Conservation (phyloP, 2,113 vertebrate genomes). For the Gracilinanus agilis region DNA sequence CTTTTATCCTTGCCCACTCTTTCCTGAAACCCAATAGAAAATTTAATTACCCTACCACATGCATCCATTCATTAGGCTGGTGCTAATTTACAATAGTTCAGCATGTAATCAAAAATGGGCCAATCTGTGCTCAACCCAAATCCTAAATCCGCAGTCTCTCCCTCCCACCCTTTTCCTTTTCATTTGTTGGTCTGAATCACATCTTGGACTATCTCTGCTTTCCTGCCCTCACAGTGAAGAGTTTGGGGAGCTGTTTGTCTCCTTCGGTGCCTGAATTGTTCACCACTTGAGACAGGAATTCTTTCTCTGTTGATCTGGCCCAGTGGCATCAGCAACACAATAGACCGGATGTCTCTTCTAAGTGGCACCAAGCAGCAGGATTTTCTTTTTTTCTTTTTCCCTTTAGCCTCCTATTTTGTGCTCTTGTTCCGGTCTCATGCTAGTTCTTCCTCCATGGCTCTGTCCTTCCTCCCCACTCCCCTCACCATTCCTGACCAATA, state of each 20-base stretch:
- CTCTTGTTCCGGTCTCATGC: conserved; percentile 38
- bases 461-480: conserved; percentile 7
- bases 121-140: neutral
- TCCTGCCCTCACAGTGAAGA: conserved; percentile 4
- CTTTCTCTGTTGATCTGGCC: neutral
- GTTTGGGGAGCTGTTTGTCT: conserved; percentile 28
- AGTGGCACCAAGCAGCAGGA: conserved; percentile 35
- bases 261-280: conserved; percentile 24
- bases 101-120: conserved; percentile 28
- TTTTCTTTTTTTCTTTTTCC: conserved; percentile 59
- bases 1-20: neutral
- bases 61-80: neutral
- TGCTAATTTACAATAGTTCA: neutral
- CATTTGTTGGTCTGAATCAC: conserved; percentile 34
- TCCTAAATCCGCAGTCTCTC: neutral
- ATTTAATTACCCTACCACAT: neutral
- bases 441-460: conserved; percentile 31
- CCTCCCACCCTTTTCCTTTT: neutral
- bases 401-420: conserved; percentile 38
- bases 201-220: conserved; percentile 43
- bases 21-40: conserved; percentile 33
- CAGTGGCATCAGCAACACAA: conserved; percentile 14
- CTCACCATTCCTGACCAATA: conserved; percentile 36
- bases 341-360: conserved; percentile 22
- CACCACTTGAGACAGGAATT: conserved; percentile 20